phyloP scores from a whole-genome alignment of 2,888 invertebrate species.

The Drosophila borealis region DNA sequence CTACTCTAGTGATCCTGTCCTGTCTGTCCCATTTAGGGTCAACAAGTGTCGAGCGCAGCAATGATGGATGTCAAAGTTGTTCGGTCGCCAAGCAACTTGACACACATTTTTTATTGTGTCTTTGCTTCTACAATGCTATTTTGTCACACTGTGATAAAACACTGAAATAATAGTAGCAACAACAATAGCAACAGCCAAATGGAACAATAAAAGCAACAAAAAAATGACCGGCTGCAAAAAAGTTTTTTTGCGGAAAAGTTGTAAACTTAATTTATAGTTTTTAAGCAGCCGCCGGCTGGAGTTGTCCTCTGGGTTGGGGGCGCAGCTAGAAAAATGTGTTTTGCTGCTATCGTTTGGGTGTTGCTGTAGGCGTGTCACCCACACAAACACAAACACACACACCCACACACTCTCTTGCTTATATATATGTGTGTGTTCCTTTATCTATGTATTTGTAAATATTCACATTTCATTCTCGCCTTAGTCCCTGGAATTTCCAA shows the following conservation, averaged over 20 bases:
- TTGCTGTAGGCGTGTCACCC: constrained; percentile 40
- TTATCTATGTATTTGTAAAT: constrained; percentile 55
- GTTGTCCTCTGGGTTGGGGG: constrained; percentile 20
- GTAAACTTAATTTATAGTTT: constrained; percentile 79
- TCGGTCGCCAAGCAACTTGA: constrained; percentile 52
- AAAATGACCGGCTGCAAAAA: constrained; percentile 18
- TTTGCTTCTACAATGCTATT: constrained; percentile 61
- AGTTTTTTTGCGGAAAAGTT: constrained; percentile 71
- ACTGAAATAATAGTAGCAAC: constrained; percentile 52
- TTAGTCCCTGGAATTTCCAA: constrained; percentile 74
- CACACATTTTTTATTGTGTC: constrained; percentile 61
- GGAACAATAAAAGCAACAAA: constrained; percentile 11
- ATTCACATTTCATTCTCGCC: constrained; percentile 79
- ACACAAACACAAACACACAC: constrained; percentile 1
- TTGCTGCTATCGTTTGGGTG: constrained; percentile 63
- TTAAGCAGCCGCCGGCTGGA: constrained; percentile 71
- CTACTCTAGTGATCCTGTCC: neutral
- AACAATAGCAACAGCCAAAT: constrained; percentile 26
- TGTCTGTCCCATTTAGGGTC: constrained; percentile 52
- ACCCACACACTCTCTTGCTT: neutral
- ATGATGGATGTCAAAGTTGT: constrained; percentile 75
- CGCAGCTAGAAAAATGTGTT: constrained; percentile 69
- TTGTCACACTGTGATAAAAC: constrained; percentile 76
- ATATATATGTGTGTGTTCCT: neutral
- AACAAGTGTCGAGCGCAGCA: constrained; percentile 70